A percentile compares a stretch with the other conserved stretches of the same genome.
Conservation (phyloP, 2,888 invertebrate species). For the Sarcophaga rosellei region DNA sequence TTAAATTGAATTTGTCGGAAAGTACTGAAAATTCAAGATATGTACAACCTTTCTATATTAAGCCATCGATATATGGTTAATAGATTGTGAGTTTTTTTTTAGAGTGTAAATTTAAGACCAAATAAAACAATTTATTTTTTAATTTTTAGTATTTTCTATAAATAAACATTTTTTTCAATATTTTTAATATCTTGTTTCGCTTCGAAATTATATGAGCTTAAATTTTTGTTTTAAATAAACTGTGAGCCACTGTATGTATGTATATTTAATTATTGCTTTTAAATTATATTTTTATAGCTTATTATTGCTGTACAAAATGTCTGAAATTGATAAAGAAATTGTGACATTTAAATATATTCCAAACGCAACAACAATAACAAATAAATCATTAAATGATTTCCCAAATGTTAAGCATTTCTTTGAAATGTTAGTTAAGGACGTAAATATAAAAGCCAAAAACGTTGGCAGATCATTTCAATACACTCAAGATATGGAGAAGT, state of each 20-base stretch:
- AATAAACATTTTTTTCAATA: no score
- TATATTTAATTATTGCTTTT: not conserved
- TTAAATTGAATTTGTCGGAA: no score
- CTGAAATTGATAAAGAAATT: not conserved
- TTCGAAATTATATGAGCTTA: no score
- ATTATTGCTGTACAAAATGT: constrained; percentile 1
- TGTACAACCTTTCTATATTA: no score
- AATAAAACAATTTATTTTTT: no score
- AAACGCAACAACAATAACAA: constrained; percentile 42
- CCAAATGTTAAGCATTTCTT: constrained; percentile 32
- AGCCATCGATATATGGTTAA: no score
- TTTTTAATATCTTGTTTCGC: no score
- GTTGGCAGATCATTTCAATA: constrained; percentile 23
- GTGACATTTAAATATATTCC: not conserved
- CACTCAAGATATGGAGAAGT: not conserved
- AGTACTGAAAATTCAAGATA: no score
- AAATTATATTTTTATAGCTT: not conserved
- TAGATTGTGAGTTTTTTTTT: no score
- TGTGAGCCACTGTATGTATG: not conserved
- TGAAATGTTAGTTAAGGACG: constrained; percentile 10
- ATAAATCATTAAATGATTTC: not conserved
- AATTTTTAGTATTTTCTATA: no score
- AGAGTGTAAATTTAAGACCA: no score
- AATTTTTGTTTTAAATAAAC: not conserved
- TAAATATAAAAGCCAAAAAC: not conserved